Evolutionary conservation across 2,113 vertebrate species (phyloP), one percentile per base, ranked within the genome.

Genomic region (Myotis yumanensis): DNA sequence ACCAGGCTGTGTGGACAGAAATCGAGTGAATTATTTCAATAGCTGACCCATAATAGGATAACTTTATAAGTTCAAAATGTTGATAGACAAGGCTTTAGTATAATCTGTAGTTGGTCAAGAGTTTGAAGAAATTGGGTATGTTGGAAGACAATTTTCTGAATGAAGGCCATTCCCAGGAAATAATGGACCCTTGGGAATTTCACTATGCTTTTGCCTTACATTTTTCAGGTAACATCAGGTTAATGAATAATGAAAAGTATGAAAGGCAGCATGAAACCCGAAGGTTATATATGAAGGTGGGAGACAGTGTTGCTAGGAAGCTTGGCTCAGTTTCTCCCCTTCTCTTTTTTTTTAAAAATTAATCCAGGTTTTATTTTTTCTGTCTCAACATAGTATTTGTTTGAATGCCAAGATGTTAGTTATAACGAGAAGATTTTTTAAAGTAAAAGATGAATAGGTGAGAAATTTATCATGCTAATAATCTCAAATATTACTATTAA

Each of bases 361-460:
- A 98, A 98, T 98, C 98, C 98, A 98, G 98, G 98, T 98, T 98
- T 98, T 98, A 98, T 98, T 98, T 98, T 97, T 98, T 98, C 97
- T 89, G 91, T 98, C 98, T 98, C 96, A 97, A 97, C 98, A 93
- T 81, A 97, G 97, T 96, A 98, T 98, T 98, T 98, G 97, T 98
- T 98, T 98, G 98, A 98, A 98, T 98, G 98, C 98, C 98, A 98
- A 98, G 98, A 98, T 98, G 98, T 98, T 98, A 98, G 97, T 98
- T 98, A 98, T 96, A 98, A 98, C 3, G 93, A 96, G 95, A 96
- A 97, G 94, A 97, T 97, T 97, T 97, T 97, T 96, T 86, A 98
- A 98, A 98, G 97, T 97, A 97, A 98, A 97, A 98, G 96, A 98
- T 98, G 97, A 98, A 98, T 98, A 97, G 98, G 97, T 98, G 98